Percentiles rank a stretch among this genome's conserved stretches.
phyloP scores from a whole-genome alignment of 1,140 invertebrate species.

The Latrodectus geometricus region DNA sequence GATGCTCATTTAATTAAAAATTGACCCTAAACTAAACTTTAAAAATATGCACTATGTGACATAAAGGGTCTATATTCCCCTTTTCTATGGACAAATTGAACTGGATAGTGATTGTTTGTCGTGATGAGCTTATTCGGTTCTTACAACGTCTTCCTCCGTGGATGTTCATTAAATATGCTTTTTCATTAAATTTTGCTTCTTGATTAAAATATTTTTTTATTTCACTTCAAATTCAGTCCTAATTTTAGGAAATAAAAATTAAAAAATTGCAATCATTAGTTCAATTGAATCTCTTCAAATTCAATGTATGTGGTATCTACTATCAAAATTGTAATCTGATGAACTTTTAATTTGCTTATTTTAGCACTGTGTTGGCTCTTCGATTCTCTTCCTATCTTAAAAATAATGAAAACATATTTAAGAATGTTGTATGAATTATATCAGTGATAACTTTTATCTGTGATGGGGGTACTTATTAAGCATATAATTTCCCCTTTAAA shows the following conservation, averaged over 20 bases:
- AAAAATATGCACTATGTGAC: slow-evolving; percentile 19
- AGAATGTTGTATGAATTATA: background rate
- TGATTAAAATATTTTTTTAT: too few species aligned
- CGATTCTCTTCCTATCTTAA: background rate
- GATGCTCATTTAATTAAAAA: slow-evolving; percentile 49
- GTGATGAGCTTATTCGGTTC: slow-evolving; percentile 53
- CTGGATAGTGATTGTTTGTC: slow-evolving; percentile 29
- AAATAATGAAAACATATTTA: slow-evolving; percentile 3
- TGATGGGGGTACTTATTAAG: background rate
- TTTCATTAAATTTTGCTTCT: background rate
- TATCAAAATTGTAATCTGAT: too few species aligned
- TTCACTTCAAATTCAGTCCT: too few species aligned
- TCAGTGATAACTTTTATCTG: background rate
- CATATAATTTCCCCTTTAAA: background rate
- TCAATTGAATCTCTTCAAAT: too few species aligned
- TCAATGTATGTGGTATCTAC: too few species aligned
- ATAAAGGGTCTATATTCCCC: slow-evolving; percentile 1
- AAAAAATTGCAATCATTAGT: too few species aligned
- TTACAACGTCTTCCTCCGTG: slow-evolving; percentile 48
- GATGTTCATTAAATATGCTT: slow-evolving; percentile 24
- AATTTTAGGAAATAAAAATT: too few species aligned
- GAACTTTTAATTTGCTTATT: too few species aligned
- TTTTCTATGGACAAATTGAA: slow-evolving; percentile 4
- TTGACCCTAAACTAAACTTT: slow-evolving; percentile 1
- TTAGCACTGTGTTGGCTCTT: background rate